phyloP scores from a whole-genome alignment of 92 coral and sea anemone genomes.

The Parazoanthus swiftii region DNA sequence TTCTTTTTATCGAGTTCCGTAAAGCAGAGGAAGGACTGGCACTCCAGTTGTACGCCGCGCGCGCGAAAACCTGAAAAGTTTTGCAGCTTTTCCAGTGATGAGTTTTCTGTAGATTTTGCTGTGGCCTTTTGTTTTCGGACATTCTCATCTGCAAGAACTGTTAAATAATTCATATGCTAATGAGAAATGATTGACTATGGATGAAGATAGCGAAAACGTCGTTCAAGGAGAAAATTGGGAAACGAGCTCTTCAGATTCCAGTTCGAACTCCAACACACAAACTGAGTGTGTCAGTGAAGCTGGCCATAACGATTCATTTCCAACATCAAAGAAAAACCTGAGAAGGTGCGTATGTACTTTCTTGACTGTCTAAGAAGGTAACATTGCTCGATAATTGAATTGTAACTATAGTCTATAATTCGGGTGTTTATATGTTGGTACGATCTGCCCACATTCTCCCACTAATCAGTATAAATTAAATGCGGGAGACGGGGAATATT shows the following conservation, averaged over 20 bases:
- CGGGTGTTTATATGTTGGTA: neutral
- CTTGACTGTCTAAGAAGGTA: neutral
- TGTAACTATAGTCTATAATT: neutral
- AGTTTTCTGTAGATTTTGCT: too few relatives aligned
- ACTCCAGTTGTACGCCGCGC: neutral
- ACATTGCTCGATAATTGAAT: too few relatives aligned
- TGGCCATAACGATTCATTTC: neutral
- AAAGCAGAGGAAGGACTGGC: neutral
- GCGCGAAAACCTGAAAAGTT: slow-evolving; percentile 1
- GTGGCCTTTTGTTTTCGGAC: neutral
- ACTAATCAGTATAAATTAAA: too few relatives aligned
- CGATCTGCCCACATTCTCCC: neutral
- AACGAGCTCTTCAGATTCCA: neutral
- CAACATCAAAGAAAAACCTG: slow-evolving; percentile 9
- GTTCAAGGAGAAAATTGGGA: neutral
- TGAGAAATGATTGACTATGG: neutral
- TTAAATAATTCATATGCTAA: neutral
- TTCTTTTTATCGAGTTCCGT: neutral
- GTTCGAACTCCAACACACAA: neutral
- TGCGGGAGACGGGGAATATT: too few relatives aligned
- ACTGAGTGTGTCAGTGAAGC: neutral
- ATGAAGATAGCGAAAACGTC: neutral
- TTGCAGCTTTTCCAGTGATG: too few relatives aligned
- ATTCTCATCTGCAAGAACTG: neutral
- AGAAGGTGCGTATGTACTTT: slow-evolving; percentile 6